phyloP scores from a whole-genome alignment of 2,888 invertebrate genomes.

The Chesias legatella region DNA sequence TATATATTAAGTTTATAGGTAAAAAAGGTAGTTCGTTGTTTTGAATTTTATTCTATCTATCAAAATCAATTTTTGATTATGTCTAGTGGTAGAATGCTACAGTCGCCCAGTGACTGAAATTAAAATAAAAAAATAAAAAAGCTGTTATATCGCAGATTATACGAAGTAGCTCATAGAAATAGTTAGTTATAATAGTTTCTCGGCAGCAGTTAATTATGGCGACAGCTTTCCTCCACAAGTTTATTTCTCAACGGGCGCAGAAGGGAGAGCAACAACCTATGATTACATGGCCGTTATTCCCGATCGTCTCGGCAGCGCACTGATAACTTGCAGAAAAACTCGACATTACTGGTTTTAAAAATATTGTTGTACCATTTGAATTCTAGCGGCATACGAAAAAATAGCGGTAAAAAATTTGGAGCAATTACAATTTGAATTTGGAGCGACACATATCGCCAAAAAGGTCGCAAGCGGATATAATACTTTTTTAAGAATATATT shows the following conservation, averaged over 20 bases:
- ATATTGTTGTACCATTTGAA: slow-evolving; percentile 2
- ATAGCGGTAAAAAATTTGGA: slow-evolving; percentile 25
- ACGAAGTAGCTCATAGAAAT: neutral
- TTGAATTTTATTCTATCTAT: too few species aligned
- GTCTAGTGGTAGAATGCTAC: neutral
- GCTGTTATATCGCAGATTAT: neutral
- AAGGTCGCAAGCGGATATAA: slow-evolving; percentile 24
- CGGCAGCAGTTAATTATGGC: slow-evolving; percentile 22
- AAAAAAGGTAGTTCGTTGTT: too few species aligned
- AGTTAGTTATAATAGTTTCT: slow-evolving; percentile 13
- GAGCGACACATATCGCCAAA: slow-evolving; percentile 27
- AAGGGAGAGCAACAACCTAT: slow-evolving; percentile 80
- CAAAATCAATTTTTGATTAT: too few species aligned
- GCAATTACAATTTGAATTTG: slow-evolving; percentile 34
- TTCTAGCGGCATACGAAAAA: slow-evolving; percentile 18
- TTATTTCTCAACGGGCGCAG: slow-evolving; percentile 57
- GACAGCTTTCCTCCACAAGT: slow-evolving; percentile 50
- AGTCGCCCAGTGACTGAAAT: neutral
- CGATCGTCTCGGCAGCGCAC: slow-evolving; percentile 61
- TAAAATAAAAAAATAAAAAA: neutral
- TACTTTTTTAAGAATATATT: slow-evolving; percentile 45
- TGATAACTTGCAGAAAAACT: slow-evolving; percentile 54
- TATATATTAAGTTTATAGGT: too few species aligned
- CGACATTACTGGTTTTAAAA: slow-evolving; percentile 10
- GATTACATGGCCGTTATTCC: slow-evolving; percentile 79